Conservation (phyloP, 2,113 vertebrate species). For the Pontoporia blainvillei region DNA sequence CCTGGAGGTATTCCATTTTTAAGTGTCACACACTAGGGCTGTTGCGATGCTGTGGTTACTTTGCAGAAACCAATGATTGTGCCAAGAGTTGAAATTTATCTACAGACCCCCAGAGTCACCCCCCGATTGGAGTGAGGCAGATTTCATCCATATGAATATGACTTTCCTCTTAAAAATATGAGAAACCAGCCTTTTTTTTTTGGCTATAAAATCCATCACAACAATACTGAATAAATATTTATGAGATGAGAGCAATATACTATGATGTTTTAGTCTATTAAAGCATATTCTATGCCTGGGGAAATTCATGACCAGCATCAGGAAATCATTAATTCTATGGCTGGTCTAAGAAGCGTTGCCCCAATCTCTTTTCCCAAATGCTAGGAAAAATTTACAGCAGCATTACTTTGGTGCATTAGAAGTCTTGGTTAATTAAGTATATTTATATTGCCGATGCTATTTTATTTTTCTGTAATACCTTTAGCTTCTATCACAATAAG, state of each 20-base stretch:
- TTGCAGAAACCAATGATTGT: background rate
- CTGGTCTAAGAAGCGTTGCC: background rate
- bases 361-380: background rate
- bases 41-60: background rate
- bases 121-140: background rate
- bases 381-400: background rate
- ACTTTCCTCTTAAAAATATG: background rate
- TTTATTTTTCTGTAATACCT: background rate
- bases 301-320: background rate
- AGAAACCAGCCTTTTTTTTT: background rate
- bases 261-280: background rate
- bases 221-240: conserved; percentile 9
- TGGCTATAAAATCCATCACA: background rate
- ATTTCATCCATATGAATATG: background rate
- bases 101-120: background rate
- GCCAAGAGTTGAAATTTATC: background rate
- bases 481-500: background rate
- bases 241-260: background rate
- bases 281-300: background rate
- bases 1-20: background rate
- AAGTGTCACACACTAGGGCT: background rate
- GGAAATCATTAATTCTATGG: background rate
- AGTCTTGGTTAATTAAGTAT: background rate
- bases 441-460: background rate
- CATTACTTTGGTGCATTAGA: background rate